Conservation (phyloP, 1,140 invertebrate species). For the Andrena cerasifolii region DNA sequence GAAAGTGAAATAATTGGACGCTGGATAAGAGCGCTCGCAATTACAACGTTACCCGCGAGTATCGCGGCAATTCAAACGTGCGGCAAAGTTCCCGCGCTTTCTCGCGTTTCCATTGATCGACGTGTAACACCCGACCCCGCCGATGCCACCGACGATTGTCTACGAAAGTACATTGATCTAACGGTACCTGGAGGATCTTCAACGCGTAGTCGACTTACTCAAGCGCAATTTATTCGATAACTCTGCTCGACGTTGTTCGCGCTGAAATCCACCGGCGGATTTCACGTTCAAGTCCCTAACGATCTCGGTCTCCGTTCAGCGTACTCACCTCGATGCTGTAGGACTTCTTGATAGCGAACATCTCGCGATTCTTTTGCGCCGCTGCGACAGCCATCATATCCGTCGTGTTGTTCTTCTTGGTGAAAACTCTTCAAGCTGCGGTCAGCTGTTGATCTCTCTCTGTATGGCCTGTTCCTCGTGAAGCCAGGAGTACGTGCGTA, state of each 20-base stretch:
- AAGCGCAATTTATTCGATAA: neutral
- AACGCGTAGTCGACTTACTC: neutral
- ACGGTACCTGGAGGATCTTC: neutral
- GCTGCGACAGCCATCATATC: constrained; percentile 91
- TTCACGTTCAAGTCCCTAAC: too few species aligned
- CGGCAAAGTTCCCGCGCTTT: constrained; percentile 55
- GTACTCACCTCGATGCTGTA: constrained; percentile 97
- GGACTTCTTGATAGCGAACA: constrained; percentile 97
- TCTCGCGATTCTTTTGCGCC: constrained; percentile 94
- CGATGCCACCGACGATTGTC: neutral
- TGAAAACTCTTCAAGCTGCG: constrained; percentile 22
- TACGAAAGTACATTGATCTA: neutral
- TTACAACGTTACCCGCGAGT: neutral
- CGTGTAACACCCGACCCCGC: neutral
- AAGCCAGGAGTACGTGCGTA: neutral
- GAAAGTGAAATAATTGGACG: constrained; percentile 3
- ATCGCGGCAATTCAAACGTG: constrained; percentile 44
- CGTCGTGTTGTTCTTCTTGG: constrained; percentile 48
- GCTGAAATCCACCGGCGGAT: neutral
- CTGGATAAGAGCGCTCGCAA: neutral
- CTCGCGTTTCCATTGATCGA: neutral
- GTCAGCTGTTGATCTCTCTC: neutral
- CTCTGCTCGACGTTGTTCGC: too few species aligned
- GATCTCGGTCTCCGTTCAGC: neutral
- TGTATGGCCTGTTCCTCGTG: neutral